Evolutionary conservation across 2,888 invertebrate genomes (phyloP).

Genomic region (Agrilus cyanescens): DNA sequence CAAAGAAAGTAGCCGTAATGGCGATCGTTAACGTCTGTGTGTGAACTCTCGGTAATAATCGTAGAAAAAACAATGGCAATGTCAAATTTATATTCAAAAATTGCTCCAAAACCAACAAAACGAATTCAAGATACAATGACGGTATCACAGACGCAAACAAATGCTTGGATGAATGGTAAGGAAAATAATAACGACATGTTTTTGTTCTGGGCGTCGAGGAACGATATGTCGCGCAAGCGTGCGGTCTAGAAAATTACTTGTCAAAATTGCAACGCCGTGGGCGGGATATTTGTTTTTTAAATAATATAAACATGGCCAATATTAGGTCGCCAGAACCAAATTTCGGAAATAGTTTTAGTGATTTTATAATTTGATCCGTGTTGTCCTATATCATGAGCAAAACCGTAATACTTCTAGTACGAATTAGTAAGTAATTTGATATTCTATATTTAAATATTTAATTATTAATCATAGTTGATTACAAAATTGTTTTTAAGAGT

Average conservation of each 20-base stretch:
- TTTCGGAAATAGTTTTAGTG: too few relatives aligned
- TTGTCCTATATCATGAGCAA: too few relatives aligned
- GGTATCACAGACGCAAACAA: slow-evolving; percentile 65
- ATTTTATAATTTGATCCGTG: too few relatives aligned
- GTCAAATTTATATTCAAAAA: slow-evolving; percentile 69
- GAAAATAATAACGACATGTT: slow-evolving; percentile 11
- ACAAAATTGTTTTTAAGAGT: too few relatives aligned
- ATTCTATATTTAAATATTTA: too few relatives aligned
- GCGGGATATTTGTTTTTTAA: too few relatives aligned
- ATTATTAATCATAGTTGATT: too few relatives aligned
- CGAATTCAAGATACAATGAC: slow-evolving; percentile 66
- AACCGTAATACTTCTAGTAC: too few relatives aligned
- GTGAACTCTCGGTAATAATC: neutral
- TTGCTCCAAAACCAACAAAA: slow-evolving; percentile 61
- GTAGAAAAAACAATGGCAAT: slow-evolving; percentile 41
- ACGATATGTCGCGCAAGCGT: slow-evolving; percentile 3
- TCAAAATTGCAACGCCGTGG: too few relatives aligned
- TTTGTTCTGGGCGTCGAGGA: slow-evolving; percentile 14
- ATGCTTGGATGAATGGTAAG: slow-evolving; percentile 82
- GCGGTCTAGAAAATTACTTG: neutral
- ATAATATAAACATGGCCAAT: too few relatives aligned
- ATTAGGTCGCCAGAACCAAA: too few relatives aligned
- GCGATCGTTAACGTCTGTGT: slow-evolving; percentile 4
- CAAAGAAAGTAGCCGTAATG: slow-evolving; percentile 10
- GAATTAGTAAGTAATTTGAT: too few relatives aligned